A percentile compares a stretch with the other conserved stretches of the same genome.
These are phyloP conservation scores for Pelusios castaneus DNA, from an alignment of 2,113 vertebrate species.

Conservation along the genomic window DNA sequence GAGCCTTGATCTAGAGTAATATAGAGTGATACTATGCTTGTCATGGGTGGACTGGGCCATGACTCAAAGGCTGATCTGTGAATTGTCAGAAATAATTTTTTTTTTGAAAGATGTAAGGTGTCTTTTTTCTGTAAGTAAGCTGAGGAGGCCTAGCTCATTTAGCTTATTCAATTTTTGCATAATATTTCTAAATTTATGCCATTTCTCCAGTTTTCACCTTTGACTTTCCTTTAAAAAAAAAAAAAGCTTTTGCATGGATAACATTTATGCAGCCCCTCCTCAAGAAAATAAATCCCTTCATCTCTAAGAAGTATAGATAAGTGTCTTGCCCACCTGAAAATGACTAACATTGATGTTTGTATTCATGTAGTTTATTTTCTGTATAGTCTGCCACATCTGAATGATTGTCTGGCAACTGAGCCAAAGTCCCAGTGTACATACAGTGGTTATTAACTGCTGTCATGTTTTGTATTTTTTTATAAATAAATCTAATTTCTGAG, in stretches of 20 bases:
- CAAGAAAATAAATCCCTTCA: neutral
- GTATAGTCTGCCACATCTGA: neutral
- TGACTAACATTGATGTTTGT: fast-evolving
- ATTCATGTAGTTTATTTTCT: too few relatives aligned
- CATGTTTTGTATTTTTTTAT: neutral
- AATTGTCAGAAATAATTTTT: neutral
- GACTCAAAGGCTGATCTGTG: neutral
- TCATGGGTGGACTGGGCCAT: neutral
- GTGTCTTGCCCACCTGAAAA: neutral
- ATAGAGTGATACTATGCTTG: neutral
- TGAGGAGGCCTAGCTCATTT: neutral
- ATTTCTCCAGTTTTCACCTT: neutral
- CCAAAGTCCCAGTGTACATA: neutral
- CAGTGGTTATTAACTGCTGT: neutral
- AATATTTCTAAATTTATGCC: neutral
- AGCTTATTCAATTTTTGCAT: neutral
- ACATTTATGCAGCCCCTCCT: neutral
- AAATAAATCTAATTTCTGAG: neutral
- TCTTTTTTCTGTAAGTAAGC: neutral
- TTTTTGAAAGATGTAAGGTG: neutral
- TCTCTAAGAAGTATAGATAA: neutral
- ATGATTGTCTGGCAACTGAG: neutral
- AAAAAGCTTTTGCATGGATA: neutral
- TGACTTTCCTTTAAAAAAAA: neutral
- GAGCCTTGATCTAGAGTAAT: neutral